Base-by-base conservation (phyloP, 2,888 invertebrate genomes). In the Apamea sordens region DNA sequence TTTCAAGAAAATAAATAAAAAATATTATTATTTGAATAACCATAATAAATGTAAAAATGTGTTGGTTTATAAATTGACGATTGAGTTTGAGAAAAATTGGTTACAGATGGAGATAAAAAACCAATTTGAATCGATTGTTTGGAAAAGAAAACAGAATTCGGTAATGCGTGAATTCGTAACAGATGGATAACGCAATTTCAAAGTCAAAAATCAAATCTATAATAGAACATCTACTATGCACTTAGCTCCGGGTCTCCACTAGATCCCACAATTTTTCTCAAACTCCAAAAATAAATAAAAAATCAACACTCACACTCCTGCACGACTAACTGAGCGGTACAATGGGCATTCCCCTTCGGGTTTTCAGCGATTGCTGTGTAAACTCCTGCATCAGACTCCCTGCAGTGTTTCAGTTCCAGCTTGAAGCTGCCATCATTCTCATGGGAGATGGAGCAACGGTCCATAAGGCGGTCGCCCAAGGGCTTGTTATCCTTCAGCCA, bases 401-500 rank as follows among this genome's bases (percentile, higher is more conserved):
- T 96, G 90, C 98, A 98, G 93, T 98, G 98, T 91, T 98, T 97
- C 86, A 98, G 97, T 89, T 98, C 97, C 88, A 99, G 96, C 78
- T 97, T 98, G 94, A 98, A 98, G 6, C 94, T 93, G 77, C 97
- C 97, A 53, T 97, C 97, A 41, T 97, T 96, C 24, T 97, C 97
- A 74, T 97, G 97, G 13, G 97, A 97, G 87, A 97, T 97, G 85
- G 97, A 97, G 74, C 98, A 98, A 28, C 98, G 97, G 92, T 98
- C 98, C 86, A 98, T 98, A 76, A 98, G 95, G 74, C 97, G 97
- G 93, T 98, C 98, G 65, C 98, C 97, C 89, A 99, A 93, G 0
- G 98, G 98, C 94, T 98, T 98, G 95, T 99, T 99, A 94, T 99
- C 98, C 94, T 98, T 99, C 87, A 99, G 94, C 99, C 99, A 99